Conservation (phyloP, 2,113 vertebrate genomes). For the Misgurnus mizolepis region DNA sequence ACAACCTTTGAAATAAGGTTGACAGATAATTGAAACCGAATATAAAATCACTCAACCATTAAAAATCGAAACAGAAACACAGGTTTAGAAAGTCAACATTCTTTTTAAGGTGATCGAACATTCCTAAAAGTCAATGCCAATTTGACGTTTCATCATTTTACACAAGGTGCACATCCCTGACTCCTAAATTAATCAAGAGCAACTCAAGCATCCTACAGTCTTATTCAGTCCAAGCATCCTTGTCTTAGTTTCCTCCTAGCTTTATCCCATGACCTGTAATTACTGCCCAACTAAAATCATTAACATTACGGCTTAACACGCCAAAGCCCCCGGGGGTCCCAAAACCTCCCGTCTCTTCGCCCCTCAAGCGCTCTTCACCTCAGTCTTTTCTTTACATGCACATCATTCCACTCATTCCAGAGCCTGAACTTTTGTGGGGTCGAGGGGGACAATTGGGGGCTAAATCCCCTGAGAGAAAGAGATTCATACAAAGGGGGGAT, state of each 20-base stretch:
- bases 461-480: conserved; percentile 42
- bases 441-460: conserved; percentile 27
- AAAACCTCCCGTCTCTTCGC: conserved; percentile 1
- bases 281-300: conserved; percentile 44
- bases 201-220: not conserved
- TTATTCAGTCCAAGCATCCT: not conserved
- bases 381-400: conserved; percentile 24
- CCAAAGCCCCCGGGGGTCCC: conserved; percentile 25
- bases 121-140: too few relatives aligned
- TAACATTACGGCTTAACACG: conserved; percentile 36
- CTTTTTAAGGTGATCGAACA: too few relatives aligned
- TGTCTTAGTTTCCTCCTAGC: not conserved
- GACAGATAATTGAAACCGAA: too few relatives aligned
- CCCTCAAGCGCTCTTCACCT: not conserved
- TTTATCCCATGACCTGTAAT: conserved; percentile 20
- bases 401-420: conserved; percentile 54
- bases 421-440: conserved; percentile 39
- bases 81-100: too few relatives aligned
- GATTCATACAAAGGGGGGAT: conserved; percentile 19
- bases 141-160: too few relatives aligned
- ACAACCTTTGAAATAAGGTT: not conserved
- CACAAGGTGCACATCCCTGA: too few relatives aligned
- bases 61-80: too few relatives aligned
- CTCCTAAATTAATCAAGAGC: not conserved
- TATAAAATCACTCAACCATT: too few relatives aligned